Conservation (phyloP, 2,113 vertebrate species). For the Callipepla squamata region DNA sequence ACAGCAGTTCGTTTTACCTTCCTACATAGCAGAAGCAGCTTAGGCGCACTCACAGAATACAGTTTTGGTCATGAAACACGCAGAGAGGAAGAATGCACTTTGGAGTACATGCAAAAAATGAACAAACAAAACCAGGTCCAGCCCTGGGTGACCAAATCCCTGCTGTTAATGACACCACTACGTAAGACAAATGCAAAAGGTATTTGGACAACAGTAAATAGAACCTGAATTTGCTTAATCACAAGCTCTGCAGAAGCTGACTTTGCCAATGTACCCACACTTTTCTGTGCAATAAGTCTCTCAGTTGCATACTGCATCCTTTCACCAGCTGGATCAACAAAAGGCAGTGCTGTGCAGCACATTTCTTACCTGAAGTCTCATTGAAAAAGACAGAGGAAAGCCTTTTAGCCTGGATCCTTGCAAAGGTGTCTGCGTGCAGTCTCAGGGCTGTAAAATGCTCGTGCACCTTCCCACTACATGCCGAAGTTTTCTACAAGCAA, state of each 20-base stretch:
- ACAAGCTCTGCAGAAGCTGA: background rate
- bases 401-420: background rate
- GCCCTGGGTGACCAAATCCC: background rate
- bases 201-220: background rate
- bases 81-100: no score
- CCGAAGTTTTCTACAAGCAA: background rate
- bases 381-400: background rate
- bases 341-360: rapidly evolving
- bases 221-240: background rate
- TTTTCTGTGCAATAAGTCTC: background rate
- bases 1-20: no score
- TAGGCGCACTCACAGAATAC: no score
- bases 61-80: no score
- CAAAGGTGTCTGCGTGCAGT: background rate
- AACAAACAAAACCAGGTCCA: rapidly evolving
- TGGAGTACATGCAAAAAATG: background rate
- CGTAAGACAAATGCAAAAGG: background rate
- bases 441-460: background rate
- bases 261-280: background rate
- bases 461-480: background rate
- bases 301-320: background rate
- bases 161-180: background rate
- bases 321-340: background rate
- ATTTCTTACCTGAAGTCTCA: background rate
- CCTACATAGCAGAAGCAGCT: no score